Evolutionary conservation across 2,113 vertebrate genomes (phyloP), one percentile per base, ranked within the genome.

Genomic region (Apteryx owenii): DNA sequence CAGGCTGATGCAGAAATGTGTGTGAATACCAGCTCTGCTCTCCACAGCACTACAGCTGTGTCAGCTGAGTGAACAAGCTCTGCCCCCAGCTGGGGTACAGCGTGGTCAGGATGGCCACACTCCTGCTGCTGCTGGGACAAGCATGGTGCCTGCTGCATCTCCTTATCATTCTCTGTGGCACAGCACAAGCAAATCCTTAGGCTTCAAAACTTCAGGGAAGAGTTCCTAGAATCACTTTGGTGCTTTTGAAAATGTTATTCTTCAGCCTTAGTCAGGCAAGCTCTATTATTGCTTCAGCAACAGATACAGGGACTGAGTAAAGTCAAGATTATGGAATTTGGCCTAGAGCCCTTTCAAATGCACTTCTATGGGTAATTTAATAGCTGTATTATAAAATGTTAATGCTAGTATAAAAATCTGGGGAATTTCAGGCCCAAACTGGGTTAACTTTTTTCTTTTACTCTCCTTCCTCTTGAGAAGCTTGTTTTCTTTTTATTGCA

Each of bases 401-500:
- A 97, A 96, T 88, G 89, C n/a, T 85, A 86, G 64, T 51, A 93
- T 96, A 96, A 97, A 97, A 97, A 95, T 91, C 81, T 88, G 72
- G 91, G 79, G 68, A 97, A 94, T 94, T 97, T 94, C 83, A 89
- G 73, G 83, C 80, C 70, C 65, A 93, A 94, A 88, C 51, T 28
- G 42, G 15, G 46, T 65, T 84, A 79, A 81, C 46, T 86, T 90
- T 91, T 91, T 96, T 95, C 71, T 72, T 93, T 91, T 83, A 76
- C 91, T 33, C 31, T 73, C 93, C 90, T 91, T 95, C 81, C 94
- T 96, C 91, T 78, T 2, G 8, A 95, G 76, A 90, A 94, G n/a
- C 93, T 95, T 95, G 91, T 95, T 95, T 97, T 94, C 82, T 94
- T 97, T 96, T 97, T 97, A 97, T 96, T 95, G 89, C 88, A 69